These are phyloP conservation scores for Amphilophus citrinellus DNA, from an alignment of 2,113 vertebrate genomes.

Conservation along the genomic window DNA sequence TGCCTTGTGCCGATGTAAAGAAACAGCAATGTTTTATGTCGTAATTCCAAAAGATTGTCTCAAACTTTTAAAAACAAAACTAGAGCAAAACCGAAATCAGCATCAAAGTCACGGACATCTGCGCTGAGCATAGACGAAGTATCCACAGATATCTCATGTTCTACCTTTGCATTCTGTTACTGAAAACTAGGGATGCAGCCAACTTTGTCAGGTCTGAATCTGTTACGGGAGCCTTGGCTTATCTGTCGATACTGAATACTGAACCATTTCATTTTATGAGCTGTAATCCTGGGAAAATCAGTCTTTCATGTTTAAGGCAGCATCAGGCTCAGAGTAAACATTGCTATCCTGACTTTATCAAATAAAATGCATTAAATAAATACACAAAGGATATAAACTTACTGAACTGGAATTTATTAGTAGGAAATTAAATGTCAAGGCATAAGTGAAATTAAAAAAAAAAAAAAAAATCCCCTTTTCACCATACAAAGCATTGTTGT, in stretches of 20 bases:
- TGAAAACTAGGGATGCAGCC: not conserved
- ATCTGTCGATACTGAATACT: no score
- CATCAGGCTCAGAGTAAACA: not conserved
- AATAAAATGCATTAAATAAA: not conserved
- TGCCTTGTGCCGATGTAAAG: not conserved
- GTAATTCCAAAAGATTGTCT: not conserved
- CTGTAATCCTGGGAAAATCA: not conserved
- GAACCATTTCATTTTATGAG: not conserved
- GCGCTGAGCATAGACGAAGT: not conserved
- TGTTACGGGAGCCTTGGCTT: not conserved
- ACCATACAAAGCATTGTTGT: not conserved
- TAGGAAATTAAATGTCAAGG: not conserved
- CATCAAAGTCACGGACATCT: not conserved
- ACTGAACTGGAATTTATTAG: not conserved
- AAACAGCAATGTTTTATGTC: not conserved
- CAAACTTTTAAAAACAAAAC: not conserved
- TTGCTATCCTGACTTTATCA: not conserved
- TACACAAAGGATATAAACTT: not conserved
- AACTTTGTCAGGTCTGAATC: not conserved
- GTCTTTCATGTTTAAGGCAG: not conserved
- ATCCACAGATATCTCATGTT: not conserved
- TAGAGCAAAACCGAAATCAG: not conserved
- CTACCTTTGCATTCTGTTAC: not conserved
- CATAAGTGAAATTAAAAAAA: not conserved
- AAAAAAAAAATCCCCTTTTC: not conserved